Evolutionary conservation across 1,140 invertebrate genomes (phyloP).

Genomic region (Hycleus cichorii): DNA sequence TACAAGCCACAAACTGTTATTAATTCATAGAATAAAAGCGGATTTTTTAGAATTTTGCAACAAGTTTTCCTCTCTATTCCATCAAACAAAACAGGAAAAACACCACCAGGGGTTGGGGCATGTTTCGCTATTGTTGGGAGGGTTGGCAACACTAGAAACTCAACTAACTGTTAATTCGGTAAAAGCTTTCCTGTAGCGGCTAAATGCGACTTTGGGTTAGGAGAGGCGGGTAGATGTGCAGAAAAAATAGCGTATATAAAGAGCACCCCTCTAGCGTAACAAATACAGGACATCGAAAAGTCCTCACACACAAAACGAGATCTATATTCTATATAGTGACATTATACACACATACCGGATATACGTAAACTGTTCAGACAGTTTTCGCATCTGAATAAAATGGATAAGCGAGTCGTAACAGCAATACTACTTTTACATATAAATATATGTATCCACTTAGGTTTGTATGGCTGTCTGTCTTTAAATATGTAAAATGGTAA

Average conservation of each 20-base stretch:
- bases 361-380: constrained; percentile 16
- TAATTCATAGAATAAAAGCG: too few relatives aligned
- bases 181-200: constrained; percentile 29
- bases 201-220: constrained; percentile 22
- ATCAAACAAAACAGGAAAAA: constrained; percentile 14
- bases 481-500: too few relatives aligned
- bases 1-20: too few relatives aligned
- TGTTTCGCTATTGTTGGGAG: constrained; percentile 1
- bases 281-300: constrained; percentile 23
- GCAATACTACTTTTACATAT: too few relatives aligned
- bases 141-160: constrained; percentile 8
- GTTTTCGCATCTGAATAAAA: constrained; percentile 2
- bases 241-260: constrained; percentile 1
- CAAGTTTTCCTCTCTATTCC: not conserved
- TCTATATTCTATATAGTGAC: not conserved
- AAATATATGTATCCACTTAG: too few relatives aligned
- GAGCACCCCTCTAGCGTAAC: constrained; percentile 10
- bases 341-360: constrained; percentile 1
- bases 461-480: too few relatives aligned
- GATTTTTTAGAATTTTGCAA: too few relatives aligned
- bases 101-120: not conserved
- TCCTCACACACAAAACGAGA: constrained; percentile 20
- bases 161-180: constrained; percentile 29
- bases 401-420: too few relatives aligned
- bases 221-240: not conserved